Conservation (phyloP, 2,797 vertebrate genomes). For the Xenopus petersii region DNA sequence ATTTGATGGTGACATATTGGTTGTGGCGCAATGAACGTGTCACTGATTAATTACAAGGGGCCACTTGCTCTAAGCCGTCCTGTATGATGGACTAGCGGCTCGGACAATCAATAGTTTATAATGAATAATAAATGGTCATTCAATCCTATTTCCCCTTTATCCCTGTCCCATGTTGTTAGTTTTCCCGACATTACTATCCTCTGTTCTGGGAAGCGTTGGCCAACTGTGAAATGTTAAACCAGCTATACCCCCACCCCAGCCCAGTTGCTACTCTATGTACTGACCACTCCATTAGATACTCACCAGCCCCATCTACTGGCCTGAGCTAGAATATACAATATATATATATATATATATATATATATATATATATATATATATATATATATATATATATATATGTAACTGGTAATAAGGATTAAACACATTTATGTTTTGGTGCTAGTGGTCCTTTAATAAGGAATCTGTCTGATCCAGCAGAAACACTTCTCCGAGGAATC, state of each 20-base stretch:
- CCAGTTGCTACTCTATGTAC: too few species aligned
- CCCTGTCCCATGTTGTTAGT: neutral
- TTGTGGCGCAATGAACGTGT: too few species aligned
- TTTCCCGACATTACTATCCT: conserved; percentile 16
- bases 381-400: too few species aligned
- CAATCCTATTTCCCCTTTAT: conserved; percentile 23
- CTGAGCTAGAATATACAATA: too few species aligned
- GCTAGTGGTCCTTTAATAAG: neutral
- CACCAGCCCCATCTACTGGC: conserved; percentile 1
- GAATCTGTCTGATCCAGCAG: conserved; percentile 53
- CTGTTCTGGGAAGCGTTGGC: conserved; percentile 17
- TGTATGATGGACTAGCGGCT: too few species aligned
- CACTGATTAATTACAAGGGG: too few species aligned
- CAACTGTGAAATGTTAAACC: neutral
- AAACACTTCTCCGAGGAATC: conserved; percentile 80
- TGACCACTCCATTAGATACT: neutral
- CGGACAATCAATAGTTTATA: neutral
- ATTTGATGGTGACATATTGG: too few species aligned
- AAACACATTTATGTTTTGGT: too few species aligned
- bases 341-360: too few species aligned
- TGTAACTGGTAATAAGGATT: too few species aligned
- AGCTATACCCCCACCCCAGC: neutral
- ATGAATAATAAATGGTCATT: conserved; percentile 32
- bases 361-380: too few species aligned
- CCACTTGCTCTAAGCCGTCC: too few species aligned